A percentile compares a stretch with the other conserved stretches of the same genome.
Conservation (phyloP, 2,797 vertebrate genomes). For the Hippopotamyrus pictus region DNA sequence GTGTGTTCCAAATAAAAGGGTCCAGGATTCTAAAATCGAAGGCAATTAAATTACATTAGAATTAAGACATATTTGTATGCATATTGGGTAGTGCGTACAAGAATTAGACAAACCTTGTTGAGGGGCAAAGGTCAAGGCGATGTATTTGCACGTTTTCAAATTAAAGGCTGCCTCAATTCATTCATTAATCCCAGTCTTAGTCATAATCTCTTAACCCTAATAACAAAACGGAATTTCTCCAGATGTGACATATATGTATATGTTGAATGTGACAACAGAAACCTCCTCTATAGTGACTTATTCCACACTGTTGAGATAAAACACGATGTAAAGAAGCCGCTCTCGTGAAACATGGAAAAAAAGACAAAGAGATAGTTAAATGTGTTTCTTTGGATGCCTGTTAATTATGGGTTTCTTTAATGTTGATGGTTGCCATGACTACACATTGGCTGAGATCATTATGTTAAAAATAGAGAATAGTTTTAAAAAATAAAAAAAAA, state of each 20-base stretch:
- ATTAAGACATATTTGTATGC: slow-evolving; percentile 66
- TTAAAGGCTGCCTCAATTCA: neutral
- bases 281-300: neutral
- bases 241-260: neutral
- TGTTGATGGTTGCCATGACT: slow-evolving; percentile 38
- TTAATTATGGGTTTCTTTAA: slow-evolving; percentile 1
- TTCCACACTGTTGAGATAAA: neutral
- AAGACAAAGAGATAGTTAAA: neutral
- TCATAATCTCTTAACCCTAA: slow-evolving; percentile 1
- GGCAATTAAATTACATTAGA: slow-evolving; percentile 84
- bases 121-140: neutral
- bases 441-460: slow-evolving; percentile 14
- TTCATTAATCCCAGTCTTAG: neutral
- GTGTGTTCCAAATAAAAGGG: slow-evolving; percentile 66
- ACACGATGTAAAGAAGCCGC: neutral
- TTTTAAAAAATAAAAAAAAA: neutral
- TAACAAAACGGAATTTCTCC: neutral
- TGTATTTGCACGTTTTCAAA: neutral
- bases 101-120: neutral
- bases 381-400: neutral
- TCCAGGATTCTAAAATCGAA: slow-evolving; percentile 60
- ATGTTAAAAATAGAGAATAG: neutral
- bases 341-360: neutral
- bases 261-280: neutral
- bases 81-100: slow-evolving; percentile 15